Evolutionary conservation across 2,797 vertebrate species (phyloP).

Genomic region (Ataeniobius toweri): DNA sequence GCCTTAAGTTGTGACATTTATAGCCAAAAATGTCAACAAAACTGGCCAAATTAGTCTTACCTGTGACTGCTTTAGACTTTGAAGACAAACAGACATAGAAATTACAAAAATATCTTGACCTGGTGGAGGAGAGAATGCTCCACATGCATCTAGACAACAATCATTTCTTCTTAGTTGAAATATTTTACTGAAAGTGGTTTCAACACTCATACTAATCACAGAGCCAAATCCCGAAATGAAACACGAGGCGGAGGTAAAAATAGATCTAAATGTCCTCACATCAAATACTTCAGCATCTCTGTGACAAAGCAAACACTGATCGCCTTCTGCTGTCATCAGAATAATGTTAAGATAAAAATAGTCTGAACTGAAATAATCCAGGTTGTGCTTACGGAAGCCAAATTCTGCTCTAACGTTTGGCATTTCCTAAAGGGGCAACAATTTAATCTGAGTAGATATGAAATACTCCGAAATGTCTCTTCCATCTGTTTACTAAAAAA

Average conservation of each 20-base stretch:
- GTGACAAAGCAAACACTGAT: constrained; percentile 47
- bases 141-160: neutral
- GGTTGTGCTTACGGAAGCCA: constrained; percentile 36
- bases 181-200: constrained; percentile 17
- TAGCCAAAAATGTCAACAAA: neutral
- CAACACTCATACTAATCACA: constrained; percentile 21
- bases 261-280: constrained; percentile 60
- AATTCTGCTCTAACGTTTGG: constrained; percentile 27
- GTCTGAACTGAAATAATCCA: constrained; percentile 42
- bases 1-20: neutral
- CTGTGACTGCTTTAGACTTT: neutral
- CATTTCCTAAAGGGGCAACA: constrained; percentile 32
- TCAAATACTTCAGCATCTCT: constrained; percentile 49
- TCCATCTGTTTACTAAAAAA: neutral
- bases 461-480: constrained; percentile 6
- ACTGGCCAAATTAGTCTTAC: neutral
- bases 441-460: neutral
- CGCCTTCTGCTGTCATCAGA: constrained; percentile 35
- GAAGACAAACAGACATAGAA: neutral
- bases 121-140: constrained; percentile 10
- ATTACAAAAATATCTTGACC: neutral
- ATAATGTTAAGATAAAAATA: constrained; percentile 65
- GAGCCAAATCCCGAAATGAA: constrained; percentile 44
- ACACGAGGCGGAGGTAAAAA: constrained; percentile 61
- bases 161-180: neutral